Evolutionary conservation across 2,797 vertebrate genomes (phyloP).

Genomic region (Gymnoscopelus microlampas): DNA sequence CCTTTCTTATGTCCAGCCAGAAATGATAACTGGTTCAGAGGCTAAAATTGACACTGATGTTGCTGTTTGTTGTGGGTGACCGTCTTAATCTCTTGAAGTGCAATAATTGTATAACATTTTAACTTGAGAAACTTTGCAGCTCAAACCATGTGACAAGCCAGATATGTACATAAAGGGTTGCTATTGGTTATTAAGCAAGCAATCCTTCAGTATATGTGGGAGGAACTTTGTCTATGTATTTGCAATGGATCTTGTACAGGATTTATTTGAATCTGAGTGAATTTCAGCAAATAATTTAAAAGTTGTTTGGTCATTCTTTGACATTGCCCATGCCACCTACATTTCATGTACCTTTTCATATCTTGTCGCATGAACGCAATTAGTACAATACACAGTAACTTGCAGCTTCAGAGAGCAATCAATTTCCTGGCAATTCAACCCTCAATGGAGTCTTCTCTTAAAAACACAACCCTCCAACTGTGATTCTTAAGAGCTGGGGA

Average conservation of each 20-base stretch:
- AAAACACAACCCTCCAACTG: conserved; percentile 14
- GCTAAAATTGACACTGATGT: conserved; percentile 47
- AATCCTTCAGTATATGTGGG: conserved; percentile 41
- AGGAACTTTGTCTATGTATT: conserved; percentile 36
- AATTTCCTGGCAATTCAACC: conserved; percentile 22
- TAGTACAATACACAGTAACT: conserved; percentile 27
- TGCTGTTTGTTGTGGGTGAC: conserved; percentile 49
- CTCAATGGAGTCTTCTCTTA: conserved; percentile 16
- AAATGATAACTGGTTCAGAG: conserved; percentile 41
- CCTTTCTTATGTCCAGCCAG: conserved; percentile 32
- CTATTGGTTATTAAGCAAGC: conserved; percentile 52
- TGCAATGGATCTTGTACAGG: conserved; percentile 38
- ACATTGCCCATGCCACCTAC: conserved; percentile 15
- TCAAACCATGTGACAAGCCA: conserved; percentile 51
- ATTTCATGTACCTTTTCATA: conserved; percentile 37
- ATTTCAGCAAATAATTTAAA: conserved; percentile 46
- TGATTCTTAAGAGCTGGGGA: conserved; percentile 13
- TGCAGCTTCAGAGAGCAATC: conserved; percentile 32
- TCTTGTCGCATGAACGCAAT: conserved; percentile 46
- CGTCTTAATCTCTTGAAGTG: conserved; percentile 72
- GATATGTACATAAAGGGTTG: conserved; percentile 37
- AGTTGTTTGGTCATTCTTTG: conserved; percentile 36
- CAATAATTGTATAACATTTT: conserved; percentile 75
- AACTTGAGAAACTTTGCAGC: conserved; percentile 70
- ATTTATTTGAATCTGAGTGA: conserved; percentile 24